Conservation (phyloP, 2,797 vertebrate genomes). For the Centropyge bicolor region DNA sequence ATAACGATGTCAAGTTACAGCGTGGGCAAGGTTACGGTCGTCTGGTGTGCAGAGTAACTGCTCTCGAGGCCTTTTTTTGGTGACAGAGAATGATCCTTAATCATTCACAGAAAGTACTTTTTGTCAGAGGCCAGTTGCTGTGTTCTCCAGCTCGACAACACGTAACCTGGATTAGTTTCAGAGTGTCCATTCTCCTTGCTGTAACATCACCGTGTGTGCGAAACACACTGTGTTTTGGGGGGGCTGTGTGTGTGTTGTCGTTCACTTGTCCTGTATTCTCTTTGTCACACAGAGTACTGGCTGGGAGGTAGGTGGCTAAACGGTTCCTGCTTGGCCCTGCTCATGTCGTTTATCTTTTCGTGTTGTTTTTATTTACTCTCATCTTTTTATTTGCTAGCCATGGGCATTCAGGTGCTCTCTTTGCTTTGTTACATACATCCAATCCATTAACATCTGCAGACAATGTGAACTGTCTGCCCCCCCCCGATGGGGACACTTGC, state of each 20-base stretch:
- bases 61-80: conserved; percentile 23
- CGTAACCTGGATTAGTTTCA: conserved; percentile 47
- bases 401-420: conserved; percentile 91
- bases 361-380: conserved; percentile 57
- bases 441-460: conserved; percentile 95
- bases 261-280: conserved; percentile 90
- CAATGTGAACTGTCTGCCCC: conserved; percentile 73
- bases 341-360: conserved; percentile 62
- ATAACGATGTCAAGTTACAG: conserved; percentile 21
- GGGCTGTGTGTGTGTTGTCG: conserved; percentile 62
- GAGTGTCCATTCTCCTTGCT: conserved; percentile 36
- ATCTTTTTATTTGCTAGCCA: conserved; percentile 89
- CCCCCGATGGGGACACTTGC: conserved; percentile 70
- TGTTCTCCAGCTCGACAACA: conserved; percentile 37
- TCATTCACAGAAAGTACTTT: neutral
- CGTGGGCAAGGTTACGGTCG: conserved; percentile 37
- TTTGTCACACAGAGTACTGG: conserved; percentile 99
- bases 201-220: conserved; percentile 50
- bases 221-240: conserved; percentile 35
- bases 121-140: conserved; percentile 12
- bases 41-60: conserved; percentile 38
- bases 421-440: conserved; percentile 82
- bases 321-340: conserved; percentile 93
- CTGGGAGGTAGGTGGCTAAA: conserved; percentile 99
- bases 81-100: neutral